Base-by-base conservation (phyloP, 2,888 invertebrate genomes). In the Creontiades dilutus region DNA sequence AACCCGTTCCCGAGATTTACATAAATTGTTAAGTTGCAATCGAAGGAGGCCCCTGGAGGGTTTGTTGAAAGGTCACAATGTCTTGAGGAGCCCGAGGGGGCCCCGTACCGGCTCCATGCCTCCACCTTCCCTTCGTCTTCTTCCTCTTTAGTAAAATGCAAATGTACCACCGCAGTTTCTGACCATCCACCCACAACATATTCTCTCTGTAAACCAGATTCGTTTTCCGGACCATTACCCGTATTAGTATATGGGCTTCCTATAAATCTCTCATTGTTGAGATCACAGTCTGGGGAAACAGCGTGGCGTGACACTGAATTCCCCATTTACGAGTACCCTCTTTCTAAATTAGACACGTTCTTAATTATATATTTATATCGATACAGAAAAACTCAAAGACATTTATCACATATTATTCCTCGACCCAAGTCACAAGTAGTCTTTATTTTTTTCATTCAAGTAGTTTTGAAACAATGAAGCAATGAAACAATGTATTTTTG, bases 11-110 rank as follows among this genome's bases (percentile, higher is more conserved):
- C 37, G 68, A 61, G 88, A 88, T 88, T 88, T 88, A 88, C 88
- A 88, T 88, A 88, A 88, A 88, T 88, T 88, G 88, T 88, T 88
- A 88, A 88, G 88, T 88, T 88, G 88, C 88, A 88, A 88, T 88
- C 78, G 88, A 88, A 78, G 88, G 61, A 61, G 61, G 88, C 47
- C 46, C 75, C 86, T 48, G 61, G 86, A 86, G 86, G 86, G 86
- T 75, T 75, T 75, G 86, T 86, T 86, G 86, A 86, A 86, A 86
- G 86, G 86, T 86, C 86, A 86, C 86, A 37, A 86, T 47, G 86
- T 86, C 86, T 75, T 61, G 48, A 86, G 76, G 75, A 27, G 86
- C 75, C 86, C 75, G 37, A n/a, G 86, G 86, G 86, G 7, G 27
- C 48, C 82, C 75, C 82, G 78, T 78, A 47, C 52, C 47, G 48